Evolutionary conservation across 2,888 invertebrate genomes (phyloP).

Genomic region (Rhyacophila evoluta): DNA sequence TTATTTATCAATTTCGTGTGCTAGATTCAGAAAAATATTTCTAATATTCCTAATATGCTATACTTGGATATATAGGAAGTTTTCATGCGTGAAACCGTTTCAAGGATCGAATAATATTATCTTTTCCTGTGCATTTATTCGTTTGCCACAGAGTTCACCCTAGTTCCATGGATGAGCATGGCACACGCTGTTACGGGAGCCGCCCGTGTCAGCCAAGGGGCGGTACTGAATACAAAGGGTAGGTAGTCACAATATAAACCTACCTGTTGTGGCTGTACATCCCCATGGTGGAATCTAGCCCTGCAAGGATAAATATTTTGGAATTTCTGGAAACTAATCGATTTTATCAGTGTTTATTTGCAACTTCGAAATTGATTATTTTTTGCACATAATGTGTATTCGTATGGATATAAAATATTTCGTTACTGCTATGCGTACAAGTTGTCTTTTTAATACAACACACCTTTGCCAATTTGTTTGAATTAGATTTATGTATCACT

Average conservation of each 20-base stretch:
- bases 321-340: no score
- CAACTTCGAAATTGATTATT: no score
- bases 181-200: neutral
- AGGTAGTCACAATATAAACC: neutral
- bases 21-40: no score
- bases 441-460: no score
- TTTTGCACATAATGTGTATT: no score
- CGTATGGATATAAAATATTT: no score
- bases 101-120: neutral
- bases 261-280: neutral
- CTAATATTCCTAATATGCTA: no score
- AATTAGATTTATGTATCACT: no score
- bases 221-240: neutral
- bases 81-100: neutral
- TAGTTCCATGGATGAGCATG: neutral
- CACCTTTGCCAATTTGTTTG: no score
- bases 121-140: neutral
- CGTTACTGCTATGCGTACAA: no score
- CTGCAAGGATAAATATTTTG: neutral
- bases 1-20: no score
- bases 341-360: neutral
- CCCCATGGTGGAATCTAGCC: neutral
- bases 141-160: neutral
- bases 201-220: conserved; percentile 1
- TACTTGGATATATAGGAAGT: no score